Base-by-base conservation (phyloP, 2,888 invertebrate species). In the Xestia c-nigrum region DNA sequence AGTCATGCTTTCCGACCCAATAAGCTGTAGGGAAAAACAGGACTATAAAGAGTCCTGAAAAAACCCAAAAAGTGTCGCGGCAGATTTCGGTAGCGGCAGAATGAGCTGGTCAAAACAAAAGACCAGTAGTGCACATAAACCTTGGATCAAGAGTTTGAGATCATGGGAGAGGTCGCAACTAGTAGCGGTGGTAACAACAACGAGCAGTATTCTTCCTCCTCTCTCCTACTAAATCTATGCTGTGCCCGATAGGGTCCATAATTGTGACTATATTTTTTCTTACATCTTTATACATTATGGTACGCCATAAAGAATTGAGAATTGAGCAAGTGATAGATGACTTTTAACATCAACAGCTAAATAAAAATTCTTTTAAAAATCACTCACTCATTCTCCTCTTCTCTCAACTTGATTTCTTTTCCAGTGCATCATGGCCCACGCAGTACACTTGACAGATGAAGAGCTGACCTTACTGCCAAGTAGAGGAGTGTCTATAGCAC, bases 351-450 rank as follows among this genome's bases (percentile, higher is more conserved):
- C 40, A 57, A 57, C 12, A 0, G n/a, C 55, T 52, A 0, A 21
- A 52, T n/a, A 52, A n/a, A 21, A 21, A 0, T 9, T n/a, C 12
- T 55, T 24, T n/a, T 57, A 59, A 31, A 61, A 14, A 6, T 46
- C 3, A 63, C 76, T 78, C 21, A 77, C 68, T 10, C 1, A 16
- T 0, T 40, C 31, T 52, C 6, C 19, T 50, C 3, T 16, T 24
- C 4, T 43, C 19, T 59, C 21, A 66, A 46, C 38, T 57, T 57
- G 14, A 0, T 12, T 67, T 63, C 1, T 24, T 72, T 86, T 86
- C 69, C 86, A 97, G 97, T 97, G 97, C 71, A 97, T 99, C 76
- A 97, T 99, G 97, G 99, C 99, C 0, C 99, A 99, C 92, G 98
- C 98, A 1, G 97, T 99, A 21, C 97, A 98, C 92, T 94, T 99